Evolutionary conservation across 2,113 vertebrate species (phyloP).

Genomic region (Brachypteracias leptosomus): DNA sequence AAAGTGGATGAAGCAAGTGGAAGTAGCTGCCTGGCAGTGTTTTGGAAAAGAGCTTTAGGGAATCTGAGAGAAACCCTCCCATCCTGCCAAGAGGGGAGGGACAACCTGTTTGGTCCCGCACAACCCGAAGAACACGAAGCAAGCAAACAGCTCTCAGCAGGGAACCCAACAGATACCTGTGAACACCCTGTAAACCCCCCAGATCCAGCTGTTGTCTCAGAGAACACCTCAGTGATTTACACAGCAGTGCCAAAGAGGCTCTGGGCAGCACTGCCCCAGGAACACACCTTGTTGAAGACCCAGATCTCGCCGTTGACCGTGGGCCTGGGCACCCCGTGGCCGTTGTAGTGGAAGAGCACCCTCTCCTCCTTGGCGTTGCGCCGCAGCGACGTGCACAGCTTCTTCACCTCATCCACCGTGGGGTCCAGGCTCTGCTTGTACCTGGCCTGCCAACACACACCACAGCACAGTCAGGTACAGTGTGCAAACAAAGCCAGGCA

Average conservation of each 20-base stretch:
- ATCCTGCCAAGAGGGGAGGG: background rate
- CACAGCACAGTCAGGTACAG: background rate
- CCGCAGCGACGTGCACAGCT: slow-evolving; percentile 92
- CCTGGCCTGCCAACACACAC: slow-evolving; percentile 82
- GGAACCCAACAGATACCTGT: background rate
- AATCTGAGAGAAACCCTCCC: background rate
- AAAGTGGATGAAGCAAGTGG: too few relatives aligned
- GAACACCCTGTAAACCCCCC: background rate
- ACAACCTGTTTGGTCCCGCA: background rate
- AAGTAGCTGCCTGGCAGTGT: background rate
- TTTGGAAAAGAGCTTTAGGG: background rate
- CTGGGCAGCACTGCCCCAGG: too few relatives aligned
- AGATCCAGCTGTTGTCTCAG: rapidly evolving
- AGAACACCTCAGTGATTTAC: background rate
- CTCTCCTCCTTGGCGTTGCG: slow-evolving; percentile 97
- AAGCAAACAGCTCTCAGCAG: background rate
- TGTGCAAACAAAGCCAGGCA: background rate
- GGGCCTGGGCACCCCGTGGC: slow-evolving; percentile 95
- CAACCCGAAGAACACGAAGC: background rate
- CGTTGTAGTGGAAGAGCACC: slow-evolving; percentile 98
- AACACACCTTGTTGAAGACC: slow-evolving; percentile 98
- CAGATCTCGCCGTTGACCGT: slow-evolving; percentile 98
- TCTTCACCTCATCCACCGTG: slow-evolving; percentile 98
- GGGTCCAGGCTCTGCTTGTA: slow-evolving; percentile 98
- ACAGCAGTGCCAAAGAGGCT: too few relatives aligned